Percentiles rank a stretch among this genome's conserved stretches.
phyloP scores from a whole-genome alignment of 2,888 invertebrate species.

The Branchipolynoe longqiensis region DNA sequence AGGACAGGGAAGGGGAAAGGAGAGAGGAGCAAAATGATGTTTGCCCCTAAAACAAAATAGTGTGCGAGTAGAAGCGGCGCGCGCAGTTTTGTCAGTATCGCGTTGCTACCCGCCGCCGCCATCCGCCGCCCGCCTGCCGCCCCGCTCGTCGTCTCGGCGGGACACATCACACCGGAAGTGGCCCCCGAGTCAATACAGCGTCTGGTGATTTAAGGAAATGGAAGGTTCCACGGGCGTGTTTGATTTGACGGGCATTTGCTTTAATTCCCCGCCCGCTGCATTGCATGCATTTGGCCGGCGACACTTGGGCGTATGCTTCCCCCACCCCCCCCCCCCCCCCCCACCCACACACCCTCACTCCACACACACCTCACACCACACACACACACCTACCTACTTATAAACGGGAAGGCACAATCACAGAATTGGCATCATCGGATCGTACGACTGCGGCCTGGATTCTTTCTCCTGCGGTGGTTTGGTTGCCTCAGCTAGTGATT shows the following conservation, averaged over 20 bases:
- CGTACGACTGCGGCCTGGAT: too few relatives aligned
- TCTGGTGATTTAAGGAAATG: conserved; percentile 56
- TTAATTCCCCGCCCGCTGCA: not conserved
- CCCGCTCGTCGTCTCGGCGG: not conserved
- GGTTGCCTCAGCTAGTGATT: too few relatives aligned
- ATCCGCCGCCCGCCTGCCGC: too few relatives aligned
- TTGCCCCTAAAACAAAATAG: conserved; percentile 45
- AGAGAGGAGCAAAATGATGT: conserved; percentile 22
- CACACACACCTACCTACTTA: too few relatives aligned
- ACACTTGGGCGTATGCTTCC: not conserved
- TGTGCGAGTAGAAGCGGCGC: not conserved
- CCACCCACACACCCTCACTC: not conserved
- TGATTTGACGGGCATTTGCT: conserved; percentile 30
- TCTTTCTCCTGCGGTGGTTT: too few relatives aligned
- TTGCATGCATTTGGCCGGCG: too few relatives aligned
- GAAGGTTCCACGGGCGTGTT: conserved; percentile 26
- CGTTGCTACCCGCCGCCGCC: too few relatives aligned
- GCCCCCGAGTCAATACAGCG: conserved; percentile 24
- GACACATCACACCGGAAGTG: conserved; percentile 47
- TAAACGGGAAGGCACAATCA: too few relatives aligned
- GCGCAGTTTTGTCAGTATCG: conserved; percentile 41
- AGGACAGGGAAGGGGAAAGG: too few relatives aligned
- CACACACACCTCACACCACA: too few relatives aligned
- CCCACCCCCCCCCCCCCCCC: not conserved
- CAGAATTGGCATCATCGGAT: too few relatives aligned